Conservation (phyloP, 2,888 invertebrate species). For the Onchidella celtica region DNA sequence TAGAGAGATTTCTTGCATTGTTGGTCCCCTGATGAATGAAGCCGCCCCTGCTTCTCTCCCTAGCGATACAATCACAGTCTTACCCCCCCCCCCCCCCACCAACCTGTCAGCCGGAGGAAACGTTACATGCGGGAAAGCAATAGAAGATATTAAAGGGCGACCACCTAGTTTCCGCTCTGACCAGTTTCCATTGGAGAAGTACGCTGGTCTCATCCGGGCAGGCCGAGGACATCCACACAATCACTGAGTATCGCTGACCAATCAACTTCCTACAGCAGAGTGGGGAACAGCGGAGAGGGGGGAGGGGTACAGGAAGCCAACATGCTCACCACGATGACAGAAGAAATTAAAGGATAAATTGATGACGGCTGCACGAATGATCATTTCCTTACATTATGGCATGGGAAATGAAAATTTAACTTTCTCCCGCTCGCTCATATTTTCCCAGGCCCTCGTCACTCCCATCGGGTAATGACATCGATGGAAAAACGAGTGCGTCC, state of each 20-base stretch:
- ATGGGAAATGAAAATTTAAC: too few relatives aligned
- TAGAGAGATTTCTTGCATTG: too few relatives aligned
- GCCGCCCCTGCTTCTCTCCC: too few relatives aligned
- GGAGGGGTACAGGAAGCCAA: not conserved
- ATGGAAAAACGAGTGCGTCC: too few relatives aligned
- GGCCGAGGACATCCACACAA: too few relatives aligned
- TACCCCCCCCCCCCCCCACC: not conserved
- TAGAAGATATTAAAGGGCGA: not conserved
- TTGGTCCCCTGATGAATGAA: too few relatives aligned
- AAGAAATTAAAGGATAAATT: constrained; percentile 18
- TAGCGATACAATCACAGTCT: too few relatives aligned
- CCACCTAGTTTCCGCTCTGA: not conserved
- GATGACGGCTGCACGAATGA: constrained; percentile 10
- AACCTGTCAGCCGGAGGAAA: not conserved
- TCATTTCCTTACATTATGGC: not conserved
- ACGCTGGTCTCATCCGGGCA: not conserved
- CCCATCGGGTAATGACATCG: too few relatives aligned
- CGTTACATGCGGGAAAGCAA: not conserved
- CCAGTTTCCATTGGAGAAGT: not conserved
- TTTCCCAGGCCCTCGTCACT: too few relatives aligned
- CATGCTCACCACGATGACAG: not conserved
- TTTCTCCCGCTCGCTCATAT: too few relatives aligned
- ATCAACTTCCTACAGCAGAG: too few relatives aligned
- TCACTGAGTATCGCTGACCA: too few relatives aligned
- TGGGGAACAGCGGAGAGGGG: not conserved